phyloP scores from a whole-genome alignment of 2,113 vertebrate genomes.

The Pleuronectes platessa region DNA sequence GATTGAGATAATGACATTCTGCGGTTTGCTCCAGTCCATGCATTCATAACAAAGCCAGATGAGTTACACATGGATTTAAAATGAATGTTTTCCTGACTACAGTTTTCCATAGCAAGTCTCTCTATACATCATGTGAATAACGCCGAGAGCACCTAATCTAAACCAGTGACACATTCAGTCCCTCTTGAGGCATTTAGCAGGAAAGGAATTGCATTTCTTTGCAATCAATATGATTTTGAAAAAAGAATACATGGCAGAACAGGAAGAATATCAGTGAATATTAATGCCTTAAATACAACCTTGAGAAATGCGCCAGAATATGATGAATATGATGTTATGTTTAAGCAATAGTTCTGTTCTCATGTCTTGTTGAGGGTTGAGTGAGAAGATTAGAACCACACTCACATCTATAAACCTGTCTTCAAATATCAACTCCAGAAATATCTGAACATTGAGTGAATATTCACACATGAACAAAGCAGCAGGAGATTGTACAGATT shows the following conservation, averaged over 20 bases:
- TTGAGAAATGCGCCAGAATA: slow-evolving; percentile 1
- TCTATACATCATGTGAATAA: slow-evolving; percentile 18
- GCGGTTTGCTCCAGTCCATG: slow-evolving; percentile 46
- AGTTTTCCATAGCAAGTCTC: slow-evolving; percentile 12
- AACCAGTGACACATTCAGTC: slow-evolving; percentile 26
- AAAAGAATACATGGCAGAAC: background rate
- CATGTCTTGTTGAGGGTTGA: background rate
- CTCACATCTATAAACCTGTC: background rate
- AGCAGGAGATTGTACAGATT: too few relatives aligned
- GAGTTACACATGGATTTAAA: slow-evolving; percentile 56
- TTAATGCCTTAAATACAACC: background rate
- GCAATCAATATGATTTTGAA: slow-evolving; percentile 1
- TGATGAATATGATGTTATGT: background rate
- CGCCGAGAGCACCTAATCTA: slow-evolving; percentile 22
- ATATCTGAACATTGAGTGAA: too few relatives aligned
- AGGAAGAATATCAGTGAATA: background rate
- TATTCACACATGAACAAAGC: too few relatives aligned
- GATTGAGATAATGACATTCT: slow-evolving; percentile 60
- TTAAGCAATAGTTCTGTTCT: background rate
- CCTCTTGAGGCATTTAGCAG: background rate
- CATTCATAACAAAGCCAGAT: slow-evolving; percentile 54
- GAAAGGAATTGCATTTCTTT: background rate
- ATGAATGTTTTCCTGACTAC: slow-evolving; percentile 38
- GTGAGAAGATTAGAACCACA: background rate
- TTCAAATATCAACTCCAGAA: too few relatives aligned